phyloP scores from a whole-genome alignment of 30 jellyfish, hydroid and myxozoan species.

The Aurelia aurita region DNA sequence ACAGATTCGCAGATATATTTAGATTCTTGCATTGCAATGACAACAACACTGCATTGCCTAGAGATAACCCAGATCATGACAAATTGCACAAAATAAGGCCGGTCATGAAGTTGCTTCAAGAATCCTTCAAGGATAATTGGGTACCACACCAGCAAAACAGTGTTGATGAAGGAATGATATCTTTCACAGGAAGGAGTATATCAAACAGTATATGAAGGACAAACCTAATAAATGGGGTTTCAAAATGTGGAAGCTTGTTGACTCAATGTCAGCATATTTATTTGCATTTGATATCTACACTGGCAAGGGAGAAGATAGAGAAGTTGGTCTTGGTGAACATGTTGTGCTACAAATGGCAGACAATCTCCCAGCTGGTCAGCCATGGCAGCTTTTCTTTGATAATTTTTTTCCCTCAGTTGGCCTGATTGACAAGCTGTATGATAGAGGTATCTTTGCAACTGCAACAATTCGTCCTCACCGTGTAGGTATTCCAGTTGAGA shows the following conservation, averaged over 20 bases:
- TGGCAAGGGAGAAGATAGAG: too few species aligned
- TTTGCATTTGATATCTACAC: conserved; percentile 16
- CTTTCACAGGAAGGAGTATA: conserved; percentile 20
- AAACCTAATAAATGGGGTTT: conserved; percentile 12
- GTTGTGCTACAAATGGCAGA: too few species aligned
- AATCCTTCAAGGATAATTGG: conserved; percentile 3
- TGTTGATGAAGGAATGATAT: conserved; percentile 20
- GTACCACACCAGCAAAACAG: conserved; percentile 42
- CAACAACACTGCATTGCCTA: conserved; percentile 22
- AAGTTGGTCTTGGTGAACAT: too few species aligned
- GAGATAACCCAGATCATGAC: conserved; percentile 26
- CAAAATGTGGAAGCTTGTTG: conserved; percentile 26
- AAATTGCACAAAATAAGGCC: conserved; percentile 33
- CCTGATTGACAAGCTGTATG: conserved; percentile 28
- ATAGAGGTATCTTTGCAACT: conserved; percentile 39
- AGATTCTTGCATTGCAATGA: conserved; percentile 40
- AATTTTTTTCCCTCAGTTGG: conserved; percentile 40
- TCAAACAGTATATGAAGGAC: conserved; percentile 32
- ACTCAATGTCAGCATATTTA: background rate
- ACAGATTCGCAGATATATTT: conserved; percentile 26
- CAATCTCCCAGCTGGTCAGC: too few species aligned
- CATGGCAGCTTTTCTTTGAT: conserved; percentile 22
- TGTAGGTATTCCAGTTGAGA: conserved; percentile 23
- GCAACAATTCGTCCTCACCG: conserved; percentile 42
- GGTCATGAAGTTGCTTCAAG: conserved; percentile 17